These are phyloP conservation scores for Calliopum simillimum DNA, from an alignment of 2,888 invertebrate species.

Conservation along the genomic window DNA sequence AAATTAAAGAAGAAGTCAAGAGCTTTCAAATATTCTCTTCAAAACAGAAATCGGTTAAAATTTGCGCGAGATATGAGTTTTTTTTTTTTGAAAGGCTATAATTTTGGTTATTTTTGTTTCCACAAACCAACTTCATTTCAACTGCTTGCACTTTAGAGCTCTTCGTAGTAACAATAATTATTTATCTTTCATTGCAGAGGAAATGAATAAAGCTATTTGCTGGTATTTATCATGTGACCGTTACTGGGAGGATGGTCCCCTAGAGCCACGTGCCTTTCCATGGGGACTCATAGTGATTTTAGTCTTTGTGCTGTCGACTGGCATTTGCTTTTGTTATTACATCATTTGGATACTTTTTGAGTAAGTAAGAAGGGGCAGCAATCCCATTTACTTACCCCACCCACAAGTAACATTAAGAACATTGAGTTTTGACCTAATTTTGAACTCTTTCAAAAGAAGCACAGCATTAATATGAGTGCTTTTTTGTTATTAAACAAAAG, in stretches of 20 bases:
- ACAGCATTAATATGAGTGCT: no score
- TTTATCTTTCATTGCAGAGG: constrained; percentile 72
- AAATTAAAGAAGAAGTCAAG: no score
- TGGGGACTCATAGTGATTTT: constrained; percentile 83
- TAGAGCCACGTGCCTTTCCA: constrained; percentile 81
- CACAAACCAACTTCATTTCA: no score
- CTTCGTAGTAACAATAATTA: no score
- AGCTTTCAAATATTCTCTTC: no score
- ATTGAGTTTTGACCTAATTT: no score
- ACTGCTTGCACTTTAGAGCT: no score
- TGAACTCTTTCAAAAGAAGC: background rate
- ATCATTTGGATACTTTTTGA: constrained; percentile 93
- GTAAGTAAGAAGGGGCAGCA: constrained; percentile 71
- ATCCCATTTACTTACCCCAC: background rate
- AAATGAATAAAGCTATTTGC: constrained; percentile 89
- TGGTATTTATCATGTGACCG: constrained; percentile 93
- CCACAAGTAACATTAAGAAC: no score
- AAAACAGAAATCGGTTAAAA: no score
- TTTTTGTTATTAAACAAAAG: constrained; percentile 60
- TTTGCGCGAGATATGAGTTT: no score
- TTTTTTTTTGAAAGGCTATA: no score
- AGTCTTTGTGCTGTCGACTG: constrained; percentile 83
- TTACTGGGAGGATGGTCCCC: constrained; percentile 89
- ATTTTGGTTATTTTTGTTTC: no score
- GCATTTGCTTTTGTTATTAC: constrained; percentile 91